These are phyloP conservation scores for Lanius collurio DNA, from an alignment of 2,113 vertebrate species.

Conservation along the genomic window DNA sequence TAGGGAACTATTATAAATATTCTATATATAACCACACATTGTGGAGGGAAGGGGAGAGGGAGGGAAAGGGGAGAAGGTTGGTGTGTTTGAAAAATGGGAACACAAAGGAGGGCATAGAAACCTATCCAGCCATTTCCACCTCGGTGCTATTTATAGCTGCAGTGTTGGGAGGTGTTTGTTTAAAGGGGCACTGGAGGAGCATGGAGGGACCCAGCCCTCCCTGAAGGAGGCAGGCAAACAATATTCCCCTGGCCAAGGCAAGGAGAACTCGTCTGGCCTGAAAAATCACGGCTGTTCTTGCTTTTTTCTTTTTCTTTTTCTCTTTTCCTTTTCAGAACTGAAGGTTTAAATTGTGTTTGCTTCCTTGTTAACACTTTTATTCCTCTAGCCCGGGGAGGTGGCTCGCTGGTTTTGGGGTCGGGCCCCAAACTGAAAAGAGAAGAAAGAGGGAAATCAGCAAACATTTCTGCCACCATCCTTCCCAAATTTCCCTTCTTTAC, in stretches of 20 bases:
- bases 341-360: neutral
- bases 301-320: fast-evolving
- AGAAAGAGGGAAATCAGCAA: neutral
- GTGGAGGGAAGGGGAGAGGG: neutral
- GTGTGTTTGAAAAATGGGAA: slow-evolving; percentile 4
- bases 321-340: fast-evolving
- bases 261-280: neutral
- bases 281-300: neutral
- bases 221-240: slow-evolving; percentile 25
- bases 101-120: slow-evolving; percentile 56
- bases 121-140: slow-evolving; percentile 49
- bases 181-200: slow-evolving; percentile 44
- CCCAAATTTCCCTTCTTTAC: slow-evolving; percentile 30
- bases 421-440: neutral
- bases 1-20: slow-evolving; percentile 42
- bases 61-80: neutral
- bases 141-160: slow-evolving; percentile 42
- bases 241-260: slow-evolving; percentile 13
- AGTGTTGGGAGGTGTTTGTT: slow-evolving; percentile 48
- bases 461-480: slow-evolving; percentile 8
- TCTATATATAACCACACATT: slow-evolving; percentile 33
- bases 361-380: slow-evolving; percentile 32
- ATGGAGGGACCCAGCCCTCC: slow-evolving; percentile 32
- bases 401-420: neutral
- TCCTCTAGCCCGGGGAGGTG: neutral